Percentiles rank a stretch among this genome's conserved stretches.
phyloP scores from a whole-genome alignment of 1,140 invertebrate species.

The Apis mellifera region DNA sequence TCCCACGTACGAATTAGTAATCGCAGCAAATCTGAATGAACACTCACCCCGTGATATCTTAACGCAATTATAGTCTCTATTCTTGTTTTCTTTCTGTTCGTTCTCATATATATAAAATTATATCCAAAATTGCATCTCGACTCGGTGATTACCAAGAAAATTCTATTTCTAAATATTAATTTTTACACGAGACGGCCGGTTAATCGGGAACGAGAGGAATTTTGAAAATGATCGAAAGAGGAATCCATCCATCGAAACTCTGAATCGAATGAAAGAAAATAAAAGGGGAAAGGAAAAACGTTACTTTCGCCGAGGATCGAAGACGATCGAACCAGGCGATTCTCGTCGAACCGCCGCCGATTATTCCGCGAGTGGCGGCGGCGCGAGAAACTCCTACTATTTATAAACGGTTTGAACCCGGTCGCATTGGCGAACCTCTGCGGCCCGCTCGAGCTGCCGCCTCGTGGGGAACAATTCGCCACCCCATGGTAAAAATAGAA shows the following conservation, averaged over 20 bases:
- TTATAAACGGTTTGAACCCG: slow-evolving; percentile 78
- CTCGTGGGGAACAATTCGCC: slow-evolving; percentile 76
- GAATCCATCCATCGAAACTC: too few relatives aligned
- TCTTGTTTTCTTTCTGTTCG: not conserved
- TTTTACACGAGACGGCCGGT: slow-evolving; percentile 9
- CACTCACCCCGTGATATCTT: not conserved
- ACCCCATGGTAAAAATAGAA: slow-evolving; percentile 81
- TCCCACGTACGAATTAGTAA: not conserved
- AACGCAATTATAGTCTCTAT: not conserved
- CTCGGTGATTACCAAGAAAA: not conserved
- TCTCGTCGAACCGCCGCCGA: slow-evolving; percentile 60
- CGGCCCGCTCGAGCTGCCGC: slow-evolving; percentile 55
- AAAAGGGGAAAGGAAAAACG: too few relatives aligned
- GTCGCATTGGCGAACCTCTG: slow-evolving; percentile 74
- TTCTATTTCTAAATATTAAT: slow-evolving; percentile 24
- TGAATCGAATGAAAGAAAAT: too few relatives aligned
- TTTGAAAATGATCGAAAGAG: too few relatives aligned
- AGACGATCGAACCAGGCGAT: not conserved
- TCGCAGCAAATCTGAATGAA: not conserved
- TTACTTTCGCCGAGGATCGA: not conserved
- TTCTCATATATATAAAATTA: too few relatives aligned
- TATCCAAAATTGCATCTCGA: not conserved
- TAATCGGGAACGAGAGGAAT: slow-evolving; percentile 27
- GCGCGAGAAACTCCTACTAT: slow-evolving; percentile 70
- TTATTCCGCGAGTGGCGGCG: slow-evolving; percentile 61